Evolutionary conservation across 2,797 vertebrate genomes (phyloP).

Genomic region (Schizopygopsis malacanthus): DNA sequence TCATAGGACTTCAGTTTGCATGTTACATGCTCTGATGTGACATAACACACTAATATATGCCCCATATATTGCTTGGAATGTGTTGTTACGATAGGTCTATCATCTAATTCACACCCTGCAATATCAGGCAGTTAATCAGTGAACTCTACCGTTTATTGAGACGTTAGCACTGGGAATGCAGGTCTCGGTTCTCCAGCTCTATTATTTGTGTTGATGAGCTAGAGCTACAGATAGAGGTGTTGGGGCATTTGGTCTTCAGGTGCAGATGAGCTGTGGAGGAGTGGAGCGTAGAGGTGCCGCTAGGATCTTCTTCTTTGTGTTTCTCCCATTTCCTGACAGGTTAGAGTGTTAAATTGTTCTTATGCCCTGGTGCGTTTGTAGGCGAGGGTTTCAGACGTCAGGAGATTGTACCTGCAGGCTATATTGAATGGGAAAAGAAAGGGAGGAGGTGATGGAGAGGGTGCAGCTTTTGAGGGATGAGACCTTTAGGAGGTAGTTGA

Average conservation of each 20-base stretch:
- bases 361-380: conserved; percentile 56
- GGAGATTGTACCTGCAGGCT: conserved; percentile 44
- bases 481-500: conserved; percentile 28
- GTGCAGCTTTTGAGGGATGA: not conserved
- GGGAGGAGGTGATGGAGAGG: conserved; percentile 22
- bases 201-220: conserved; percentile 26
- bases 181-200: conserved; percentile 4
- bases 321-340: conserved; percentile 47
- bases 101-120: too few relatives aligned
- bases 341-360: conserved; percentile 55
- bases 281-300: not conserved
- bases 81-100: too few relatives aligned
- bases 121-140: conserved; percentile 8
- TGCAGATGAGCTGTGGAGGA: conserved; percentile 7
- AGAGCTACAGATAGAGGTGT: conserved; percentile 15
- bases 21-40: not conserved
- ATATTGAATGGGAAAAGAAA: conserved; percentile 27
- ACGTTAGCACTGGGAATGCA: not conserved
- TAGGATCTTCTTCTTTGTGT: conserved; percentile 21
- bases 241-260: conserved; percentile 18
- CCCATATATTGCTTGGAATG: too few relatives aligned
- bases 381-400: conserved; percentile 35
- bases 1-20: conserved; percentile 20
- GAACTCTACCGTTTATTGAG: conserved; percentile 5
- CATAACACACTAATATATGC: too few relatives aligned